Evolutionary conservation across 2,113 vertebrate genomes (phyloP), one percentile per base, ranked within the genome.

Genomic region (Manacus vitellinus): DNA sequence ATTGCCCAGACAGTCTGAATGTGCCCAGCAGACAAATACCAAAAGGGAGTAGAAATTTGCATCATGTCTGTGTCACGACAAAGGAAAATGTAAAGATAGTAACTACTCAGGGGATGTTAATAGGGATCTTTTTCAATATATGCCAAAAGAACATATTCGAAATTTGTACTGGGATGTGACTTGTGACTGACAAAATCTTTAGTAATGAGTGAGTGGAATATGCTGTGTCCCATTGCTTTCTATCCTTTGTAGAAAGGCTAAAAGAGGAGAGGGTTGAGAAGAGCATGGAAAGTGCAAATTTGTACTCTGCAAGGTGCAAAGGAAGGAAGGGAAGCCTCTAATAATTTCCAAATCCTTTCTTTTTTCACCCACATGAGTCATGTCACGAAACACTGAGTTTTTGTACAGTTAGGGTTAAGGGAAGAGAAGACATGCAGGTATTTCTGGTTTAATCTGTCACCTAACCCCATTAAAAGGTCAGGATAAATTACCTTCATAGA

Each of bases 1-100:
- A 73, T 55, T 81, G 88, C 83, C 88, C 92, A 96, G 92, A 95
- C 94, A 92, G 76, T 66, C 90, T 86, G 90, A 93, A 87, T 94
- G 47, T 85, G 76, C 70, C 89, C 62, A 63, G 73, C 85, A 91
- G 90, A 80, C 85, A 91, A 93, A 95, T 91, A 87, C 56, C 68
- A 72, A 75, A 89, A 80, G 7, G 25, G 49, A 87, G 41, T 27
- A 41, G 41, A 77, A 88, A 86, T 90, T 81, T 91, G 41, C 85
- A 84, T 96, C 78, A 72, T 37, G 94, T 93, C 94, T 95, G 61
- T 92, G 68, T 94, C 3, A 1, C 89, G 85, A 86, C 79, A 92
- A 88, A 86, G 37, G 72, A 68, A 94, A 94, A 68, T 14, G 18
- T 72, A 59, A 90, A 91, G 72, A 91, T 73, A 68, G 71, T 28